Evolutionary conservation across 2,797 vertebrate genomes (phyloP).

Genomic region (Graptemys geographica): DNA sequence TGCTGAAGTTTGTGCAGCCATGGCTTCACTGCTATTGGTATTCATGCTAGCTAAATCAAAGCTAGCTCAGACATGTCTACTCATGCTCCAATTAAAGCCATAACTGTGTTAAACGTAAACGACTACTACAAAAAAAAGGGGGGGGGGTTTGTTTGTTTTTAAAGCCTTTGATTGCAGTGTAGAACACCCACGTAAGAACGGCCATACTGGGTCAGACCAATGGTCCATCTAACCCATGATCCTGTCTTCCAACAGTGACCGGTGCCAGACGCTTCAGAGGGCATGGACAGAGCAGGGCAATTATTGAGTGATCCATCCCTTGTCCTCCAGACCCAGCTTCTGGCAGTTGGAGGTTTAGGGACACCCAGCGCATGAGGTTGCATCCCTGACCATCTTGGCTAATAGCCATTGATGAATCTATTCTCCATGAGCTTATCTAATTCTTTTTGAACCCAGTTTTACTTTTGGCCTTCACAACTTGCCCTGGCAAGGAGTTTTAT

Average conservation of each 20-base stretch:
- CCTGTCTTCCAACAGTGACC: neutral
- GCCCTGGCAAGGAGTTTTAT: neutral
- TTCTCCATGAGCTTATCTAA: neutral
- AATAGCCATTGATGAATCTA: neutral
- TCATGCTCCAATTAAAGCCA: neutral
- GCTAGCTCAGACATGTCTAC: neutral
- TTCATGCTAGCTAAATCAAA: neutral
- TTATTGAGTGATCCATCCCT: neutral
- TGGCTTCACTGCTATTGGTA: neutral
- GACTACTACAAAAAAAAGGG: too few species aligned
- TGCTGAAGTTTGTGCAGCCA: neutral
- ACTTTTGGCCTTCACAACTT: neutral
- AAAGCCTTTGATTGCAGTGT: neutral
- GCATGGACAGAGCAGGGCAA: neutral
- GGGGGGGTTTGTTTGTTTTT: rapidly evolving
- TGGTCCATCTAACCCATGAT: neutral
- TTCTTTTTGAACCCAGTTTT: neutral
- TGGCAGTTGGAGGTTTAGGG: neutral
- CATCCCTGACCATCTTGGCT: neutral
- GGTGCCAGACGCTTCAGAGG: neutral
- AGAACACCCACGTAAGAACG: neutral
- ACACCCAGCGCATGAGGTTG: neutral
- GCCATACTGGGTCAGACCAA: neutral
- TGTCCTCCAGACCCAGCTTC: too few species aligned
- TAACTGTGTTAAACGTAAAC: too few species aligned